phyloP scores from a whole-genome alignment of 2,797 vertebrate genomes.

The Todus mexicanus region DNA sequence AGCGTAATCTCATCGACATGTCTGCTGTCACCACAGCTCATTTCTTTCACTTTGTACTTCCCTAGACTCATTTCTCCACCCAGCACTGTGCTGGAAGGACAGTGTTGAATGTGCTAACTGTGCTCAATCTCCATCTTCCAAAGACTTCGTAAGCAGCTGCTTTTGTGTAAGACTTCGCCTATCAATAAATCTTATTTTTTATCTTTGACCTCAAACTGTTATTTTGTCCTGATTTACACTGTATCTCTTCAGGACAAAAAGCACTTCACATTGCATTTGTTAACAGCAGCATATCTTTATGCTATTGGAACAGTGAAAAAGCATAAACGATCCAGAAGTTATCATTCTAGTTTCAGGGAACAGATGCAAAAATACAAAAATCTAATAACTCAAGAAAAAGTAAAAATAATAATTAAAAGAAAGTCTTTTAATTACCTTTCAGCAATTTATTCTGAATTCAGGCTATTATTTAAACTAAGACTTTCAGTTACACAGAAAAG shows the following conservation, averaged over 20 bases:
- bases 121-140: background rate
- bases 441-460: background rate
- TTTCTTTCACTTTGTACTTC: background rate
- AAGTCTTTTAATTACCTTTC: background rate
- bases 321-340: background rate
- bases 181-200: background rate
- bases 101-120: background rate
- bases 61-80: accelerated
- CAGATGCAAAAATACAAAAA: background rate
- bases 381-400: background rate
- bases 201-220: background rate
- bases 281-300: background rate
- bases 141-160: background rate
- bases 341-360: background rate
- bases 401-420: background rate
- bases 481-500: background rate
- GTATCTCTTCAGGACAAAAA: background rate
- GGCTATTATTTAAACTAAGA: background rate
- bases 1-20: background rate
- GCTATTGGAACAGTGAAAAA: background rate
- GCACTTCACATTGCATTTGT: background rate
- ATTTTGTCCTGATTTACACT: background rate
- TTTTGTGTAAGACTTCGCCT: background rate
- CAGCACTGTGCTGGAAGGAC: background rate
- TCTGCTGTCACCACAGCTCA: background rate